Evolutionary conservation across 2,888 invertebrate genomes (phyloP).

Genomic region (Epistrophe eligans): DNA sequence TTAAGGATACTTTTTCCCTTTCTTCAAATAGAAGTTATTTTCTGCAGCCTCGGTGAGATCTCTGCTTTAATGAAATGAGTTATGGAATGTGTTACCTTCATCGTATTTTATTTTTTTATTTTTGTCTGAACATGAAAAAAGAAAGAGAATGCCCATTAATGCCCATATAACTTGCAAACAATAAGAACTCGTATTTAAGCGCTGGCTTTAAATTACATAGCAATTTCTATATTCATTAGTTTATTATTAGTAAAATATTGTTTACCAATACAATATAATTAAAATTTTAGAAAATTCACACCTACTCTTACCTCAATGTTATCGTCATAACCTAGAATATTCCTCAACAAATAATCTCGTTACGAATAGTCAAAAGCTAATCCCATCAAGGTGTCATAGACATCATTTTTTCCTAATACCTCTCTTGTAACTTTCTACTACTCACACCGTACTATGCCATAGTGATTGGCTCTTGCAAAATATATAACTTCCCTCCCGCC

Average conservation of each 20-base stretch:
- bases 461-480: background rate
- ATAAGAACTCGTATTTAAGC: too few relatives aligned
- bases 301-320: background rate
- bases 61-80: too few relatives aligned
- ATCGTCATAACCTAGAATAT: constrained; percentile 17
- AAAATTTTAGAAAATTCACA: background rate
- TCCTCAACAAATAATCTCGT: background rate
- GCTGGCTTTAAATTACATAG: too few relatives aligned
- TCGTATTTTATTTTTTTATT: too few relatives aligned
- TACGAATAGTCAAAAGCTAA: constrained; percentile 1
- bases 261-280: background rate
- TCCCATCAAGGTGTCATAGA: background rate
- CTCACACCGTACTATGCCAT: background rate
- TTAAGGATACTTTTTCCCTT: too few relatives aligned
- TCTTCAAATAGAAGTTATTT: too few relatives aligned
- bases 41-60: too few relatives aligned
- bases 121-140: too few relatives aligned
- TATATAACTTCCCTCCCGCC: background rate
- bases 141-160: too few relatives aligned
- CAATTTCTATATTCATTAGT: too few relatives aligned
- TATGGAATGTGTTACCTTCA: too few relatives aligned
- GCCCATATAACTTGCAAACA: too few relatives aligned
- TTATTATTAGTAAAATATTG: background rate
- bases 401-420: background rate
- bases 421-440: constrained; percentile 5